Base-by-base conservation (phyloP, 2,888 invertebrate genomes). In the Trachelus iudaicus region DNA sequence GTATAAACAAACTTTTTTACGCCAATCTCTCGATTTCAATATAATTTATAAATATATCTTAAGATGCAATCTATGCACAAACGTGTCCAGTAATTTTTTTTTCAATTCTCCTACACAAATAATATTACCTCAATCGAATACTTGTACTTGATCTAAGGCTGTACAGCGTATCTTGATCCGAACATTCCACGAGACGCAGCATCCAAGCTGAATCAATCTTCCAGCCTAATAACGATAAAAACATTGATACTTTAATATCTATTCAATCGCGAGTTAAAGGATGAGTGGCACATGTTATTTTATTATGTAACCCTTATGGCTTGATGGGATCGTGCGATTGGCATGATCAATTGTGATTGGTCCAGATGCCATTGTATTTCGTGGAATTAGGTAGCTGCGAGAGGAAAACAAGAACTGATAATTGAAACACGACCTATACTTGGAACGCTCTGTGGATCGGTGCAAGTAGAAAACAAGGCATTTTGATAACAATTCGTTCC, bases 21-120 rank as follows among this genome's bases (percentile, higher is more conserved):
- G 0, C 37, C 13, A 37, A 37, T 13, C 4, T 13, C 0, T 37
- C n/a, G n/a, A n/a, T n/a, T n/a, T n/a, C n/a, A 13, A 0, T 37
- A 37, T 13, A 4, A 37, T 37, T 37, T 13, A 35, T 35, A 37
- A 37, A 37, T 37, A 13, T 40, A 40, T 40, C 4, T 40, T 15
- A 40, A 40, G 4, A 15, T 40, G 13, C 4, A 13, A 15, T 40
- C 15, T 2, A 6, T 40, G 15, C 0, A 40, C 15, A 40, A 40
- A 9, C 0, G 0, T 40, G 23, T 40, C 4, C 0, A 15, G 15
- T 40, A 15, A 1, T 40, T 40, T 40, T 37, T 40, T 40, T 6
- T 40, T 40, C 1, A 40, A 6, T 6, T 15, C 23, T 23, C 9
- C 2, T 1, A 23, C 9, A 23, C 2, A 9, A 56, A 56, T 40